Evolutionary conservation across 35 echinoderm and acorn worm genomes (phyloP).

Genomic region (Ophioderma brevispina): DNA sequence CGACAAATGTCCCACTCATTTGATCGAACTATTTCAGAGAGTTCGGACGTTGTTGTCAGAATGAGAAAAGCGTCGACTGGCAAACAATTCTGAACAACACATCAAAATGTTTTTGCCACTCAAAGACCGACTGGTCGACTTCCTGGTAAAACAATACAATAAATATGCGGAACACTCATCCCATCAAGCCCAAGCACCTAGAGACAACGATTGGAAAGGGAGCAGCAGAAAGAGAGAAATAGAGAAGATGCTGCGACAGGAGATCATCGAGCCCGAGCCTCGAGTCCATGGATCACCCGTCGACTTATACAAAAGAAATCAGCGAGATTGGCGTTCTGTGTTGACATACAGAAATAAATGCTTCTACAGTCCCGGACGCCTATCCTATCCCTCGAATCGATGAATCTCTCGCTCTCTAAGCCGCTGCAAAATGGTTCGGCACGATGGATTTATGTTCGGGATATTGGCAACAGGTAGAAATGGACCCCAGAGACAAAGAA

Average conservation of each 20-base stretch:
- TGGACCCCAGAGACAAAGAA: slow-evolving; percentile 29
- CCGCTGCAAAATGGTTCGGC: slow-evolving; percentile 1
- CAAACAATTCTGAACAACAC: background rate
- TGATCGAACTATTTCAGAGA: background rate
- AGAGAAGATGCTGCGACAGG: background rate
- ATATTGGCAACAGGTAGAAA: slow-evolving; percentile 37
- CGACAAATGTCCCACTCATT: no score
- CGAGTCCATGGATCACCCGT: slow-evolving; percentile 47
- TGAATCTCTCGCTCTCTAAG: background rate
- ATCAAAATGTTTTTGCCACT: background rate
- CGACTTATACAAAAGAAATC: background rate
- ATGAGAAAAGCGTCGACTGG: background rate
- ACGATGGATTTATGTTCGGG: slow-evolving; percentile 44
- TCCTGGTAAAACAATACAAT: slow-evolving; percentile 14
- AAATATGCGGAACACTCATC: slow-evolving; percentile 16
- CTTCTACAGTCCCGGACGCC: background rate
- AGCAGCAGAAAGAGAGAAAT: no score
- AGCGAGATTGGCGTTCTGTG: background rate
- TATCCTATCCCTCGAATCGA: slow-evolving; percentile 35
- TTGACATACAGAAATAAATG: slow-evolving; percentile 33
- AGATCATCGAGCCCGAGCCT: slow-evolving; percentile 18
- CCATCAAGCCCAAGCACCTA: slow-evolving; percentile 51
- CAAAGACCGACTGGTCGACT: slow-evolving; percentile 13
- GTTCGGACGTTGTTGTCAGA: background rate
- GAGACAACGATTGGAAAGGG: no score